A percentile compares a stretch with the other conserved stretches of the same genome.
Conservation (phyloP, 2,113 vertebrate genomes). For the Mirza zaza region DNA sequence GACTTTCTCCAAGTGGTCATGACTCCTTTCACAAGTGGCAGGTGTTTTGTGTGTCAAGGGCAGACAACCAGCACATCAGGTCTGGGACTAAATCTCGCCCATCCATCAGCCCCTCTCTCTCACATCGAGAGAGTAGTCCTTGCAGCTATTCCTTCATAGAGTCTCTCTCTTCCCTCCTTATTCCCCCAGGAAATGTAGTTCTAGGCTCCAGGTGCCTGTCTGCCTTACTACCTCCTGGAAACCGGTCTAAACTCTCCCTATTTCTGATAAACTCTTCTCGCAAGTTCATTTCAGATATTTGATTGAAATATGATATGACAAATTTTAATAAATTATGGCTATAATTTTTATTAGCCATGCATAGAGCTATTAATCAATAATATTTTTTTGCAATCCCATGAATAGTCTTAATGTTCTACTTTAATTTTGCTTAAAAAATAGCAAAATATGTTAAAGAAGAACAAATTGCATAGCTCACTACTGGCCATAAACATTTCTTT, state of each 20-base stretch:
- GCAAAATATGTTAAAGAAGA: background rate
- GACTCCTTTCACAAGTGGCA: background rate
- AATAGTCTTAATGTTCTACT: background rate
- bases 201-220: background rate
- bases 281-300: background rate
- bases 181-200: background rate
- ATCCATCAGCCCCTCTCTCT: background rate
- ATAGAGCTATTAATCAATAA: background rate
- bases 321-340: background rate
- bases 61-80: background rate
- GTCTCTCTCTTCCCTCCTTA: background rate
- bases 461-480: background rate
- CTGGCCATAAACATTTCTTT: background rate
- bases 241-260: background rate
- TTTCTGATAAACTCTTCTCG: background rate
- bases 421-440: background rate
- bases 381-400: background rate
- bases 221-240: background rate
- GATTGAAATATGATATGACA: background rate
- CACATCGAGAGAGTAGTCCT: background rate
- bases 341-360: background rate
- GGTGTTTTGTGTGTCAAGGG: background rate
- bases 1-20: background rate
- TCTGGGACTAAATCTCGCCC: background rate
- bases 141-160: background rate